phyloP scores from a whole-genome alignment of 2,888 invertebrate species.

The Nomada lathburiana region DNA sequence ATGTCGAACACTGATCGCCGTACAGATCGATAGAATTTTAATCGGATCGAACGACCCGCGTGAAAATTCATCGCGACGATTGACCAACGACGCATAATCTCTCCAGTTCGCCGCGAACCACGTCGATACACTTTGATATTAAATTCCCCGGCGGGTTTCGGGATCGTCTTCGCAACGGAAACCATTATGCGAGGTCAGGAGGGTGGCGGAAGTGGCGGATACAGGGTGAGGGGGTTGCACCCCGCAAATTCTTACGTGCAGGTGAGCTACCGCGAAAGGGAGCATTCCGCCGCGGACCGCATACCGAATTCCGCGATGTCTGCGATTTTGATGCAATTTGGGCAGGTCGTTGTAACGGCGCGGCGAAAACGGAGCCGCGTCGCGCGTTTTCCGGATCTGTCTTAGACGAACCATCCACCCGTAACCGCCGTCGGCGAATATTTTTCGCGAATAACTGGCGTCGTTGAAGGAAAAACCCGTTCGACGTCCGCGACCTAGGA shows the following conservation, averaged over 20 bases:
- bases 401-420: background rate
- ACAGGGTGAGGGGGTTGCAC: background rate
- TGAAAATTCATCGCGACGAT: background rate
- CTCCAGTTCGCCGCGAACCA: background rate
- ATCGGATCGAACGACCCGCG: background rate
- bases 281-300: constrained; percentile 48
- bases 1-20: background rate
- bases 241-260: constrained; percentile 40
- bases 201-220: background rate
- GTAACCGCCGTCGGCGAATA: constrained; percentile 25
- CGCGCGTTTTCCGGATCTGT: constrained; percentile 20
- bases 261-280: constrained; percentile 25
- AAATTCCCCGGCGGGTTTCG: constrained; percentile 18
- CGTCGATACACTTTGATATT: constrained; percentile 33
- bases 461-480: constrained; percentile 17
- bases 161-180: constrained; percentile 32
- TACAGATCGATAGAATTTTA: background rate
- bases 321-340: constrained; percentile 55
- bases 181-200: constrained; percentile 2
- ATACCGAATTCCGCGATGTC: constrained; percentile 56
- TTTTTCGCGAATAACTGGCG: constrained; percentile 31
- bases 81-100: background rate
- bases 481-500: background rate
- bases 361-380: constrained; percentile 14
- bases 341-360: constrained; percentile 32